phyloP scores from a whole-genome alignment of 1,140 invertebrate genomes.

The Zaprionus lachaisei region DNA sequence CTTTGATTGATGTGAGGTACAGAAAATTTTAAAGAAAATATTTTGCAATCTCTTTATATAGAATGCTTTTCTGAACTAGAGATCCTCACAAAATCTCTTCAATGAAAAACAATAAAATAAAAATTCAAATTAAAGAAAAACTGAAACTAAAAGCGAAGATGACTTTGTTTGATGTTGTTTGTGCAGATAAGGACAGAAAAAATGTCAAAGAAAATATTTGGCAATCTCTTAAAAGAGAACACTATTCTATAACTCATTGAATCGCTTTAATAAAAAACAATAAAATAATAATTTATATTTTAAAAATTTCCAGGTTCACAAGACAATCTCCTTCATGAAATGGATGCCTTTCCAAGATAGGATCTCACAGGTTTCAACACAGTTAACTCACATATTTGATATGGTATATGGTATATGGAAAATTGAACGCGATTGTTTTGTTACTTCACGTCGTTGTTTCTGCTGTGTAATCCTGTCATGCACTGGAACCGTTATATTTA shows the following conservation, averaged over 20 bases:
- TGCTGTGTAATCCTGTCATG: slow-evolving; percentile 37
- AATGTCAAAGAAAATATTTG: neutral
- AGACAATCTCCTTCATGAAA: neutral
- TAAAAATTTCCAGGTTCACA: neutral
- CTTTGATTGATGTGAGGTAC: neutral
- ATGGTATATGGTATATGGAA: neutral
- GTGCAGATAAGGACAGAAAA: too few species aligned
- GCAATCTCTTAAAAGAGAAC: neutral
- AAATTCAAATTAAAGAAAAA: neutral
- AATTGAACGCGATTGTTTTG: neutral
- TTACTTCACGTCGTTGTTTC: slow-evolving; percentile 2
- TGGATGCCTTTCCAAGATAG: neutral
- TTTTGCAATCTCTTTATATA: neutral
- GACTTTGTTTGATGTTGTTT: neutral
- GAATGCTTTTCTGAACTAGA: neutral
- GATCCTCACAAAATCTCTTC: neutral
- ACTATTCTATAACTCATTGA: neutral
- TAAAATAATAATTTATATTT: neutral
- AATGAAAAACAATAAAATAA: neutral
- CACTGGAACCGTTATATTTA: slow-evolving; percentile 1
- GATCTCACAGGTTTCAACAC: neutral
- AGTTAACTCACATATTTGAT: slow-evolving; percentile 35
- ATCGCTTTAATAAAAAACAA: neutral
- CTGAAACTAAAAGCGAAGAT: neutral
- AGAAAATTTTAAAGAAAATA: neutral